These are phyloP conservation scores for Drosophila rufa DNA, from an alignment of 1,140 invertebrate genomes.

Conservation along the genomic window DNA sequence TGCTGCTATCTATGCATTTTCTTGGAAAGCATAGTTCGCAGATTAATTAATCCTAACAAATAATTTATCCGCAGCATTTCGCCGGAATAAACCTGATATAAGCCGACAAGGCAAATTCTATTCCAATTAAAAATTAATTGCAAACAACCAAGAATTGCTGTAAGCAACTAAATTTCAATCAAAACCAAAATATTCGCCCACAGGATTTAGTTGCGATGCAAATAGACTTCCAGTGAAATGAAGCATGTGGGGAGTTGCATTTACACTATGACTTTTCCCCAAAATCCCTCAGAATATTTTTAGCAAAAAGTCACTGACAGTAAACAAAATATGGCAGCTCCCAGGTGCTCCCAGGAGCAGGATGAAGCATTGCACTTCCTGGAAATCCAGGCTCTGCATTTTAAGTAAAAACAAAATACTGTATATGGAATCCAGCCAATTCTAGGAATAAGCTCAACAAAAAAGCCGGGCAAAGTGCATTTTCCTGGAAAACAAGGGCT, in stretches of 20 bases:
- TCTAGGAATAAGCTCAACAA: no score
- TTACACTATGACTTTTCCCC: background rate
- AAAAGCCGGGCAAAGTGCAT: background rate
- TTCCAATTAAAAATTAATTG: background rate
- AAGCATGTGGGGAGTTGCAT: background rate
- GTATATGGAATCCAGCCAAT: background rate
- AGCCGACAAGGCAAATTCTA: no score
- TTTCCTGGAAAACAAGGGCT: background rate
- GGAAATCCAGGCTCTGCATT: no score
- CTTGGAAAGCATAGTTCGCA: background rate
- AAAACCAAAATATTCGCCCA: background rate
- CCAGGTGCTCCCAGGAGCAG: no score
- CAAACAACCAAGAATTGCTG: background rate
- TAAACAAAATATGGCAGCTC: background rate
- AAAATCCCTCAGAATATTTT: background rate
- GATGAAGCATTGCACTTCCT: no score
- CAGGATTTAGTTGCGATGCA: background rate
- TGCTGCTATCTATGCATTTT: background rate
- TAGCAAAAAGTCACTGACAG: no score
- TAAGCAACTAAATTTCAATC: background rate
- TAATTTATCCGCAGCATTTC: background rate
- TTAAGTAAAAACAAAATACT: background rate
- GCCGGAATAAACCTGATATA: background rate
- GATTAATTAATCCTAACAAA: conserved; percentile 1
- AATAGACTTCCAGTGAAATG: background rate